Base-by-base conservation (phyloP, 2,888 invertebrate genomes). In the Lepidonotus clava region DNA sequence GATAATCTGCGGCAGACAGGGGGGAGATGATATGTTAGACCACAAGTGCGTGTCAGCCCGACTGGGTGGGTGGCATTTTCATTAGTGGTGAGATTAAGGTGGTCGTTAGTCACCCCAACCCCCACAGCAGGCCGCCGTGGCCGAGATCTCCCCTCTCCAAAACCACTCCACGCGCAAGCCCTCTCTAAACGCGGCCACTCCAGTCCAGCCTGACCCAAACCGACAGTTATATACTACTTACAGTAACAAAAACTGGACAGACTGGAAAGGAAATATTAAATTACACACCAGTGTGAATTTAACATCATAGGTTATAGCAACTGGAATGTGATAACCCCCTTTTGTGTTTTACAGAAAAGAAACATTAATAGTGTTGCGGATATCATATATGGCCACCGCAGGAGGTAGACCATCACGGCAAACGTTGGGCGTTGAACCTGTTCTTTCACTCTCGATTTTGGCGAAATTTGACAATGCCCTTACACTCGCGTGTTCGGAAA, bases 1-100 rank as follows among this genome's bases (percentile, higher is more conserved):
- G 80, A 80, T 32, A 80, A 80, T 80, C 80, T 46, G 51, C 46
- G 21, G 80, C 28, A 46, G 28, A n/a, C 80, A 80, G 32, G 80
- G 46, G 80, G 80, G n/a, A 80, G 51, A 80, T 80, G 80, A 80
- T 80, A 80, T 80, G 80, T 80, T 80, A 51, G 41, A 80, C 46
- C 28, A 41, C 41, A 32, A 32, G 80, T 80, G 80, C 80, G 80
- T 80, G 80, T 80, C 80, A 46, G 80, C 41, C 80, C 11, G 5
- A 80, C 80, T 46, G 51, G 80, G 46, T 80, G 80, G 80, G 80
- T 80, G 80, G 46, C 51, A 80, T 80, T 80, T 80, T 80, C 80
- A 80, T 80, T 80, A 80, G 80, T 14, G 80, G 28, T 32, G 46
- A 51, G 51, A 80, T 80, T 80, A 80, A 51, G 51, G 46, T 24